Base-by-base conservation (phyloP, 2,888 invertebrate genomes). In the Drosophila longiperda region DNA sequence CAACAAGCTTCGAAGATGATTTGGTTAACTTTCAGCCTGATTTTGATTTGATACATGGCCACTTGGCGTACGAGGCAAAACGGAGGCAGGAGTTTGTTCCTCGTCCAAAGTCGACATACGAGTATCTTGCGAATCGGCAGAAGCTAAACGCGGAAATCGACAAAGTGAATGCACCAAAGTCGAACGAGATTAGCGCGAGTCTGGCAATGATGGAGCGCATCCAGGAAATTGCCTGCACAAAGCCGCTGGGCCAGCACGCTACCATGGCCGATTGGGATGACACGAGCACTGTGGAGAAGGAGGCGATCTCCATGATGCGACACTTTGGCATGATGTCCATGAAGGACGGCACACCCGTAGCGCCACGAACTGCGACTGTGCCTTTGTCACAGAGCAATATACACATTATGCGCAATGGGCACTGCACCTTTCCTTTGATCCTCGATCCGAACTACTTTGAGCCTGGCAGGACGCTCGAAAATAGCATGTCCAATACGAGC, bases 271-370 rank as follows among this genome's bases (percentile, higher is more conserved):
- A 92, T 66, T 92, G 89, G 90, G 78, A 92, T 0, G 82, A 90
- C 33, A 70, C 63, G 12, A 82, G 82, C n/a, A 87, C 82, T 1
- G 65, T 83, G 3, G 92, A 92, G 34, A 69, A 54, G 7, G 92
- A 92, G 78, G 87, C 87, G 0, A 57, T 92, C 4, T 89, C 89
- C 1, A 82, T 92, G 81, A 91, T 92, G 89, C 81, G 93, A 2
- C 85, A 88, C 53, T 78, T 83, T 40, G 92, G 91, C 3, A 66
- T 89, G 50, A 83, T 76, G n/a, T 84, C 88, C 5, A 89, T 90
- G 74, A 42, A 59, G 2, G 61, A 49, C n/a, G 67, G 61, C 2
- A 4, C 50, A 0, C 3, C 73, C 8, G 3, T 20, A 17, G 6
- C 48, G 9, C 53, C 76, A 0, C 66, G 80, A 9, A 63, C 66